These are phyloP conservation scores for Phalanger gymnotis DNA, from an alignment of 2,797 vertebrate genomes.

Conservation along the genomic window DNA sequence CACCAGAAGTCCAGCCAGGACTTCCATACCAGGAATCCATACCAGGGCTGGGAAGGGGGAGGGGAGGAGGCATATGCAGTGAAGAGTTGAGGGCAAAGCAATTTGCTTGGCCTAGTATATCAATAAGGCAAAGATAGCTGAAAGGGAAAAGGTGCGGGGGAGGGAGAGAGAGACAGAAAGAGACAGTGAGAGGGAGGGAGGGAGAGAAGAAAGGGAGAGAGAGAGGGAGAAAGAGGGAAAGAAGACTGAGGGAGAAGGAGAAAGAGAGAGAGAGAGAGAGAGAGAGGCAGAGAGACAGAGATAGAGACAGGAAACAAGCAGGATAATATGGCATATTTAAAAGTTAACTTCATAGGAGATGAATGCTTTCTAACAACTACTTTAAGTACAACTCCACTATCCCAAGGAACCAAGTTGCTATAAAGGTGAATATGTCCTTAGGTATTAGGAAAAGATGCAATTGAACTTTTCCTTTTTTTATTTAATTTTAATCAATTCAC, in stretches of 20 bases:
- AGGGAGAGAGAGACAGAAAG: not conserved
- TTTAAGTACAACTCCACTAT: not conserved
- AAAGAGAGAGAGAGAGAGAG: not conserved
- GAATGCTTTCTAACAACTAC: not conserved
- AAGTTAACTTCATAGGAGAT: not conserved
- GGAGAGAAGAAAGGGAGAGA: no score
- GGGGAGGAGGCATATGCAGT: not conserved
- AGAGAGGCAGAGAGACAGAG: not conserved
- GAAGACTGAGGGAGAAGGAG: no score
- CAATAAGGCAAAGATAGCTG: not conserved
- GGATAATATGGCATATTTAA: not conserved
- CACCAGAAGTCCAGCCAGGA: not conserved
- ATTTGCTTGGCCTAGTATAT: not conserved
- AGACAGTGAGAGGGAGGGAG: no score
- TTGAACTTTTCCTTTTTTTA: not conserved
- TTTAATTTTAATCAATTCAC: not conserved
- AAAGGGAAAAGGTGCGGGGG: no score
- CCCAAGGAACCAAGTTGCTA: not conserved
- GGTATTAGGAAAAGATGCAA: not conserved
- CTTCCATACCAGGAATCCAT: no score
- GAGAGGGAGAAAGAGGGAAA: not conserved
- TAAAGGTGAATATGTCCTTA: not conserved
- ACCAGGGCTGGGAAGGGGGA: not conserved
- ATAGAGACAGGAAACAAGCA: not conserved
- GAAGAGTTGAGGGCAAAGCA: not conserved